Percentiles rank a stretch among this genome's conserved stretches.
phyloP scores from a whole-genome alignment of 2,113 vertebrate species.

The Scortum barcoo region DNA sequence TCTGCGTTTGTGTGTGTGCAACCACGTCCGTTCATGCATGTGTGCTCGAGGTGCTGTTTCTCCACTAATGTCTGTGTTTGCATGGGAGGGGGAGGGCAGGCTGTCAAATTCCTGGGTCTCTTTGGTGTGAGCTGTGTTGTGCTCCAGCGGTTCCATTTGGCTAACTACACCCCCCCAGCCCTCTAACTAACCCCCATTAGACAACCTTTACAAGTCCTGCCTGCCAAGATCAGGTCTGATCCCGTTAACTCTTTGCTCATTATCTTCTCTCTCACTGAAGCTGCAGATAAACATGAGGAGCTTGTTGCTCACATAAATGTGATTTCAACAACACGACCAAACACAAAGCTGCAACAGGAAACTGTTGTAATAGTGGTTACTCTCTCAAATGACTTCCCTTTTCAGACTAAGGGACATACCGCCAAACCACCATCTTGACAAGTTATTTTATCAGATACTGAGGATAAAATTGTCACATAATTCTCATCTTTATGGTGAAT shows the following conservation, averaged over 20 bases:
- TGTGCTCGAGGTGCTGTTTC: conserved; percentile 60
- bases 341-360: conserved; percentile 61
- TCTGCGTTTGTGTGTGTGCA: conserved; percentile 55
- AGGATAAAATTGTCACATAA: background rate
- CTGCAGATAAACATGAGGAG: conserved; percentile 12
- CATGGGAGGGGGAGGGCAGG: conserved; percentile 29
- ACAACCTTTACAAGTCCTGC: conserved; percentile 50
- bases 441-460: conserved; percentile 2
- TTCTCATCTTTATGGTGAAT: background rate
- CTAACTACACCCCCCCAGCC: conserved; percentile 53
- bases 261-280: conserved; percentile 13
- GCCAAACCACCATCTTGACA: background rate
- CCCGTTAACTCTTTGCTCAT: conserved; percentile 49
- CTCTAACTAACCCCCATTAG: conserved; percentile 42
- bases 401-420: background rate
- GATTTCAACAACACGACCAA: conserved; percentile 3
- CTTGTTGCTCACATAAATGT: background rate
- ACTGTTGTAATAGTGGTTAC: conserved; percentile 43
- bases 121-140: conserved; percentile 74
- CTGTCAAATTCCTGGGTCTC: conserved; percentile 77
- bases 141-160: conserved; percentile 79
- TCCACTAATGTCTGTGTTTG: conserved; percentile 59
- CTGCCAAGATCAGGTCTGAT: conserved; percentile 61
- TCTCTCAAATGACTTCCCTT: conserved; percentile 28
- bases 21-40: conserved; percentile 57